A percentile compares a stretch with the other conserved stretches of the same genome.
phyloP scores from a whole-genome alignment of 2,113 vertebrate genomes.

The Gavialis gangeticus region DNA sequence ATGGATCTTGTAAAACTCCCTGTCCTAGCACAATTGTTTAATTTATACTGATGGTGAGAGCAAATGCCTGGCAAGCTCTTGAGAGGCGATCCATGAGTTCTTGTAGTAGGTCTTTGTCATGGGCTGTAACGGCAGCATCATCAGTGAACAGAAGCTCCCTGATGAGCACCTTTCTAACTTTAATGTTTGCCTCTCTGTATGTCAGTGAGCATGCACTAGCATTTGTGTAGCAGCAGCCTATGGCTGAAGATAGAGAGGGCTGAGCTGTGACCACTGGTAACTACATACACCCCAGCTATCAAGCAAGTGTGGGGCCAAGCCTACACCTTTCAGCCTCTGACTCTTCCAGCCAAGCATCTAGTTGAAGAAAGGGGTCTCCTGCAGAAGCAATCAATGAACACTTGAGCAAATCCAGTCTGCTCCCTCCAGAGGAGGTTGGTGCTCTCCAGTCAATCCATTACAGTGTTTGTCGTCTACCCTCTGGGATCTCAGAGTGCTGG shows the following conservation, averaged over 20 bases:
- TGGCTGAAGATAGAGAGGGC: rapidly evolving
- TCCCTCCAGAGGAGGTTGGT: background rate
- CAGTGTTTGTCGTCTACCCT: background rate
- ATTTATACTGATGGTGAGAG: no score
- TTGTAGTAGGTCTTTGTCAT: no score
- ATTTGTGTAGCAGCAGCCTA: background rate
- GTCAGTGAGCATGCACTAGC: background rate
- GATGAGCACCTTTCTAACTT: no score
- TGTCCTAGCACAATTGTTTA: no score
- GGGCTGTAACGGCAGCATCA: no score
- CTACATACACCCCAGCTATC: rapidly evolving
- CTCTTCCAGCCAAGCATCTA: background rate
- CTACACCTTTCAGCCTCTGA: background rate
- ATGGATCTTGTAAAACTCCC: no score
- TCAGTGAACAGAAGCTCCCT: no score
- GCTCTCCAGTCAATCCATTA: no score
- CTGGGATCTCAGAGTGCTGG: background rate
- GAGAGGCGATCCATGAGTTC: no score
- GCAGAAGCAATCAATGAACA: rapidly evolving
- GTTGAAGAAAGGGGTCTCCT: background rate
- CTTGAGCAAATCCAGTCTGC: background rate
- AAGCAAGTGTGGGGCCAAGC: rapidly evolving
- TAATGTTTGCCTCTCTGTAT: background rate
- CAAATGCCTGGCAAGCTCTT: no score
- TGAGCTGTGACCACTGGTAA: background rate